Evolutionary conservation across 2,888 invertebrate genomes (phyloP).

Genomic region (Dynastes hyllus): DNA sequence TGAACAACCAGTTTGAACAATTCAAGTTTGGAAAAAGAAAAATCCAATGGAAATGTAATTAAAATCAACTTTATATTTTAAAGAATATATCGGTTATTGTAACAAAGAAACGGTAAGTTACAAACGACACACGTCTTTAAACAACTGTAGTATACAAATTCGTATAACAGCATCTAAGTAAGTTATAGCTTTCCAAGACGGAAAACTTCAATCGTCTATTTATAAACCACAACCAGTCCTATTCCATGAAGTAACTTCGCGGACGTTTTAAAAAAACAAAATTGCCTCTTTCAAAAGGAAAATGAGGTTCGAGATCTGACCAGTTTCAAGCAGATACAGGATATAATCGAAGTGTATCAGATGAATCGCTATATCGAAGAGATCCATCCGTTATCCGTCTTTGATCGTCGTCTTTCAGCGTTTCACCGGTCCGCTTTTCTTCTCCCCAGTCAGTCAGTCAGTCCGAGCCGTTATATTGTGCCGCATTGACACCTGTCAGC

Average conservation of each 20-base stretch:
- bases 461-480: constrained; percentile 52
- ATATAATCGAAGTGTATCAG: constrained; percentile 25
- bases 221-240: constrained; percentile 7
- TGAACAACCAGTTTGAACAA: no score
- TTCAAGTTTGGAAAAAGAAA: no score
- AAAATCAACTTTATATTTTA: no score
- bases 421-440: constrained; percentile 49
- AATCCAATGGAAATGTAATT: no score
- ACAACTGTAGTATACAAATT: no score
- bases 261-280: constrained; percentile 17
- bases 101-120: no score
- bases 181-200: neutral
- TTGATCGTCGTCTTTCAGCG: constrained; percentile 42
- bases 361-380: constrained; percentile 27
- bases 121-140: no score
- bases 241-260: constrained; percentile 12
- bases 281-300: constrained; percentile 29
- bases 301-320: constrained; percentile 19
- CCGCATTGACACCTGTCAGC: constrained; percentile 58
- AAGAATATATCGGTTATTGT: no score
- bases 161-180: no score
- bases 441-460: constrained; percentile 46
- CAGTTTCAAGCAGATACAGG: neutral
- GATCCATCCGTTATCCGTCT: constrained; percentile 35
- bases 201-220: constrained; percentile 5